phyloP scores from a whole-genome alignment of 2,888 invertebrate genomes.

The Amphipyra berbera region DNA sequence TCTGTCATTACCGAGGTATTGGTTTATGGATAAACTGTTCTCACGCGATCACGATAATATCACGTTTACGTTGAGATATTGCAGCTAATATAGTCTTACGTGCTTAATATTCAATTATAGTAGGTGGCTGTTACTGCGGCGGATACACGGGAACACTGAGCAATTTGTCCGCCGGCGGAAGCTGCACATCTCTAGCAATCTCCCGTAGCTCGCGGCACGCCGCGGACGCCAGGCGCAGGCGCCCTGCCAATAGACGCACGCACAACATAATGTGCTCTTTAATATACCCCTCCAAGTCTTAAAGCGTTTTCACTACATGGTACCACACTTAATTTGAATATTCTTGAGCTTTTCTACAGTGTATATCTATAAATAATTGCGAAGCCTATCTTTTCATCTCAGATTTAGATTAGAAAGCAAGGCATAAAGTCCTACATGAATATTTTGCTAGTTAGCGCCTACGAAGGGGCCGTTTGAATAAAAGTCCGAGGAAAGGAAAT shows the following conservation, averaged over 20 bases:
- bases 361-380: conserved; percentile 38
- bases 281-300: conserved; percentile 44
- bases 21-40: conserved; percentile 58
- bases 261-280: conserved; percentile 51
- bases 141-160: conserved; percentile 70
- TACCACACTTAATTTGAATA: conserved; percentile 53
- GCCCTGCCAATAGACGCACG: conserved; percentile 50
- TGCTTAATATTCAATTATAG: conserved; percentile 76
- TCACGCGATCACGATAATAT: conserved; percentile 57
- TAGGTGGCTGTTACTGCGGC: conserved; percentile 60
- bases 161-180: conserved; percentile 81
- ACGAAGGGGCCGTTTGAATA: conserved; percentile 42
- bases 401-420: conserved; percentile 53
- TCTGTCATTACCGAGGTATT: conserved; percentile 45
- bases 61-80: conserved; percentile 55
- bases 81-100: conserved; percentile 62
- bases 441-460: conserved; percentile 54
- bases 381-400: conserved; percentile 47
- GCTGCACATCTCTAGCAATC: conserved; percentile 78
- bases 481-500: conserved; percentile 53
- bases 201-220: conserved; percentile 68
- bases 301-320: conserved; percentile 42
- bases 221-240: conserved; percentile 36
- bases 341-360: conserved; percentile 42
- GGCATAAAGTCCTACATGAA: conserved; percentile 40